Percentiles rank a stretch among this genome's conserved stretches.
Conservation (phyloP, 30 jellyfish, hydroid and myxozoan species). For the Calvadosia cruxmelitensis region DNA sequence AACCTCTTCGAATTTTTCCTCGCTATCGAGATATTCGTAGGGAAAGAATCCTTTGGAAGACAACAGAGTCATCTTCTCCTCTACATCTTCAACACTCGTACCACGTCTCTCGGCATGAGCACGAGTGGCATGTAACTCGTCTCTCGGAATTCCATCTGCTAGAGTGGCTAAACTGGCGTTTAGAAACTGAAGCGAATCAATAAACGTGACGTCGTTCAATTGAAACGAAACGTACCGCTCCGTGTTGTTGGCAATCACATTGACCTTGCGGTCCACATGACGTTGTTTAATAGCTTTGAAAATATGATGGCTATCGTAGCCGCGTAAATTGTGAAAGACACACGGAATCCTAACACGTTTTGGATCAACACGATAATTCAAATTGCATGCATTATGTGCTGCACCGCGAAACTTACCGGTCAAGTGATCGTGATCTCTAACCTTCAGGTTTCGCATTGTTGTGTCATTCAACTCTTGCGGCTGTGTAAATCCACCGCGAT, state of each 20-base stretch:
- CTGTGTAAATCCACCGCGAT: constrained; percentile 14
- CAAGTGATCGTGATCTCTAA: constrained; percentile 41
- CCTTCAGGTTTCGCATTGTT: constrained; percentile 9
- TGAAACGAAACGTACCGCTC: constrained; percentile 19
- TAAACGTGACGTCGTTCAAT: constrained; percentile 6
- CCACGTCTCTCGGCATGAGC: too few relatives aligned
- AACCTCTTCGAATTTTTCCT: constrained; percentile 1
- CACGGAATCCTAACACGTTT: constrained; percentile 14
- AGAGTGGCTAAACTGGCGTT: constrained; percentile 16
- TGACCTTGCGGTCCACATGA: constrained; percentile 10
- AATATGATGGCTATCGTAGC: constrained; percentile 38
- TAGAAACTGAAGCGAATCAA: constrained; percentile 19
- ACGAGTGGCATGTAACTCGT: constrained; percentile 10
- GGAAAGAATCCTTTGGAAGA: constrained; percentile 47
- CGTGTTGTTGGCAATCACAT: constrained; percentile 16
- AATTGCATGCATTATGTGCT: constrained; percentile 30
- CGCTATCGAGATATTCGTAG: constrained; percentile 36
- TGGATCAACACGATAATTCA: constrained; percentile 16
- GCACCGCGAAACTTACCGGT: constrained; percentile 54
- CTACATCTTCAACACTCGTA: too few relatives aligned
- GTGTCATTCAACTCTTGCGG: background rate
- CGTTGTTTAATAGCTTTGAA: constrained; percentile 27
- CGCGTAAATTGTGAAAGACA: constrained; percentile 25
- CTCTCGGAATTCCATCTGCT: constrained; percentile 9
- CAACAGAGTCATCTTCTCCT: constrained; percentile 1